These are phyloP conservation scores for Sceloporus undulatus DNA, from an alignment of 2,113 vertebrate genomes.

Conservation along the genomic window DNA sequence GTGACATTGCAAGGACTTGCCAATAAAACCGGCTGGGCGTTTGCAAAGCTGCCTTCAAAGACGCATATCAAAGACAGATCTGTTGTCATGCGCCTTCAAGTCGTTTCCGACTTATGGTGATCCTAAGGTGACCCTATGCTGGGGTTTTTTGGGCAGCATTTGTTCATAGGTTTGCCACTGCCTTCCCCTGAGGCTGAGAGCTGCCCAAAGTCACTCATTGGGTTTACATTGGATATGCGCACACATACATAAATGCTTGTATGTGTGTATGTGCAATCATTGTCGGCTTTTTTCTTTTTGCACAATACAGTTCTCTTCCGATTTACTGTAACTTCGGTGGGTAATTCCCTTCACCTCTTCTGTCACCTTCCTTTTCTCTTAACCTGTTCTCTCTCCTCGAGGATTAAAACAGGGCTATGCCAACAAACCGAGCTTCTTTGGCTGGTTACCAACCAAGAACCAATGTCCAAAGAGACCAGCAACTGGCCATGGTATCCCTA, in stretches of 20 bases:
- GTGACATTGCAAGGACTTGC: background rate
- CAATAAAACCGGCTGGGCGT: background rate
- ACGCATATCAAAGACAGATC: background rate
- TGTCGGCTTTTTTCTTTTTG: too few relatives aligned
- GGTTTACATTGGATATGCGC: background rate
- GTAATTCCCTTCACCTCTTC: background rate
- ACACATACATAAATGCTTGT: too few relatives aligned
- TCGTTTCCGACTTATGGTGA: too few relatives aligned
- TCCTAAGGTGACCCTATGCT: too few relatives aligned
- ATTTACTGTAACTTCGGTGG: background rate
- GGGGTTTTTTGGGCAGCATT: too few relatives aligned
- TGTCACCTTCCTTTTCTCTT: background rate
- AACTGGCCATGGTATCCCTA: constrained; percentile 4
- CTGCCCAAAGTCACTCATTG: too few relatives aligned
- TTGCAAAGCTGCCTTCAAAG: background rate
- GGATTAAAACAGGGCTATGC: background rate
- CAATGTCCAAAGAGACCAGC: constrained; percentile 8
- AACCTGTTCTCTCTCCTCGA: background rate
- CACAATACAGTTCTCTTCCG: background rate
- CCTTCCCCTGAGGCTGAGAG: too few relatives aligned
- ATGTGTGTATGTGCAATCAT: too few relatives aligned
- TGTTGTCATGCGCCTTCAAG: too few relatives aligned
- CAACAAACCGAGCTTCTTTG: constrained; percentile 1
- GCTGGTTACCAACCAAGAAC: background rate
- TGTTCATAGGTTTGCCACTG: too few relatives aligned